These are phyloP conservation scores for Bos taurus DNA, from an alignment of 2,113 vertebrate species.

Conservation along the genomic window DNA sequence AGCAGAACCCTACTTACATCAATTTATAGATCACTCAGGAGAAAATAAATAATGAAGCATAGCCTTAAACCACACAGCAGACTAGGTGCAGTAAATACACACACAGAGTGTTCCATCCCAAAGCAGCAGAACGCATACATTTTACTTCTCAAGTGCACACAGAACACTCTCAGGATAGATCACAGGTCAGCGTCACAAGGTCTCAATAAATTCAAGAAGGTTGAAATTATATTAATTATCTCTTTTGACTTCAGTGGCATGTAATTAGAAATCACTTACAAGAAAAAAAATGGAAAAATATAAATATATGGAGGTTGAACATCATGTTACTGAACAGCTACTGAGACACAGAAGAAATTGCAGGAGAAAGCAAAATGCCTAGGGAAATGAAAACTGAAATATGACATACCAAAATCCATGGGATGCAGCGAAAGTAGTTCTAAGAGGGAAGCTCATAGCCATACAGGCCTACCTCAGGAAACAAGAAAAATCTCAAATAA, in stretches of 20 bases:
- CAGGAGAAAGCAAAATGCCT: not conserved
- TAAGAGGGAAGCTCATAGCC: not conserved
- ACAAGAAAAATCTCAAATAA: not conserved
- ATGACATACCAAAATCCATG: not conserved
- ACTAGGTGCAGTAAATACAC: not conserved
- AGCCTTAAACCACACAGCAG: not conserved
- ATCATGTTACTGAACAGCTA: not conserved
- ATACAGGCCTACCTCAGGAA: not conserved
- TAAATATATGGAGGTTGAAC: not conserved
- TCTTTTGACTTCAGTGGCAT: not conserved
- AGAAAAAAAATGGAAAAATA: not conserved
- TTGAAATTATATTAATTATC: not conserved
- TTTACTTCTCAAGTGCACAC: not conserved
- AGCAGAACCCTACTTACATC: not conserved
- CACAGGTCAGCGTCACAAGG: not conserved
- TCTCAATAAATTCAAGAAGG: not conserved
- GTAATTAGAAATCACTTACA: not conserved
- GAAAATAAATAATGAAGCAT: not conserved
- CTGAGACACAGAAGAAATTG: not conserved
- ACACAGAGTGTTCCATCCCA: not conserved
- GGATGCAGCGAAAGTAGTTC: not conserved
- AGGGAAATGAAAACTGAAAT: not conserved
- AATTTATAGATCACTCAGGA: not conserved
- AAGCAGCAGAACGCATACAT: accelerated
- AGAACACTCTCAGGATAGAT: not conserved